Percentiles rank a stretch among this genome's conserved stretches.
Evolutionary conservation across 2,888 invertebrate genomes (phyloP).

Genomic region (Salticus scenicus): DNA sequence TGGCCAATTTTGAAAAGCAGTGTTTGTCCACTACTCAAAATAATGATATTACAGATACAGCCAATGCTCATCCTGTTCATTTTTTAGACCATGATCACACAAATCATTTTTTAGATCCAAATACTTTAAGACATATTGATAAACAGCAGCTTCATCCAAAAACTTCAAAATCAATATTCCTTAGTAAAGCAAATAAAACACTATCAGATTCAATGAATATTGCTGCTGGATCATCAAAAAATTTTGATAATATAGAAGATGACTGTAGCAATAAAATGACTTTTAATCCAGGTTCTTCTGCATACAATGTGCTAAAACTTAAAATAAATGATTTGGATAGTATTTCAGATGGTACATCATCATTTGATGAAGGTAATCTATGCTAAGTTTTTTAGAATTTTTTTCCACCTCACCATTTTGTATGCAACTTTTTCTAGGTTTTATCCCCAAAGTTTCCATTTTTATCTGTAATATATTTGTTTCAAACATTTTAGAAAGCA

Average conservation of each 20-base stretch:
- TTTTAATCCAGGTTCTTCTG: not conserved
- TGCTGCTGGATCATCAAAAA: not conserved
- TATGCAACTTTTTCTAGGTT: too few relatives aligned
- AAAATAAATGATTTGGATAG: slow-evolving; percentile 43
- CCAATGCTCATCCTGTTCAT: too few relatives aligned
- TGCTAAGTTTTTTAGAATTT: too few relatives aligned
- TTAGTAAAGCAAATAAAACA: not conserved
- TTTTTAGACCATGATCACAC: too few relatives aligned
- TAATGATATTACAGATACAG: too few relatives aligned
- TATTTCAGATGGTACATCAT: slow-evolving; percentile 43
- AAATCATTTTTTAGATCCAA: slow-evolving; percentile 62
- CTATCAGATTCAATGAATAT: not conserved
- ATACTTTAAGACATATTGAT: slow-evolving; percentile 60
- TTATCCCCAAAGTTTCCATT: too few relatives aligned
- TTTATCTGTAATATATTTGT: too few relatives aligned
- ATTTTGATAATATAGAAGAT: not conserved
- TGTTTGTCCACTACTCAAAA: too few relatives aligned
- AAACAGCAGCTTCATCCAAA: slow-evolving; percentile 62
- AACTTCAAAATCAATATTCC: not conserved
- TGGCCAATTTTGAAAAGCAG: too few relatives aligned
- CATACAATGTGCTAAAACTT: not conserved
- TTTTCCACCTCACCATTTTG: too few relatives aligned
- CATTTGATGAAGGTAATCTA: slow-evolving; percentile 67
- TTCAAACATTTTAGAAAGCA: too few relatives aligned
- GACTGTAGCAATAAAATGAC: not conserved